Evolutionary conservation across 2,797 vertebrate genomes (phyloP), one percentile per base, ranked within the genome.

Genomic region (Bufotes viridis): DNA sequence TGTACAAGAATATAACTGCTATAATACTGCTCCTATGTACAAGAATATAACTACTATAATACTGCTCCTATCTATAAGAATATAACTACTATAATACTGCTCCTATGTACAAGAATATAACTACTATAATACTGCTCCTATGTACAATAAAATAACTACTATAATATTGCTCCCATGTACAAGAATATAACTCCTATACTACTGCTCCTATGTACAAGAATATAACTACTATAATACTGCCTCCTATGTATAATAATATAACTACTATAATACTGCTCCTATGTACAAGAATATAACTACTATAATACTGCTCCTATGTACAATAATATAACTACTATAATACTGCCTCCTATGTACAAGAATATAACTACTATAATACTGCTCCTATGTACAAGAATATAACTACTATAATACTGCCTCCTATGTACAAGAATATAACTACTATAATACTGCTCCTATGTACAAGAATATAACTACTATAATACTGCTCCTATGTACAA

Each of bases 351-450:
- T 58, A 58, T 58, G 57, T 58, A 58, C 57, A 58, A 17, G 57
- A 58, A 58, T 58, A 58, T 58, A 58, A 58, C 57, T 58, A 61
- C 60, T 18, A 61, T 18, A 61, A 61, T 61, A 61, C 57, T 58
- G 13, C 57, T 17, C 57, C 57, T 13, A 58, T 58, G 57, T 58
- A 58, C 57, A 58, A 17, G 57, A 58, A 58, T 58, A 58, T 58
- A 58, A 58, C 57, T 58, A 58, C 57, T 58, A 69, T 26, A 69
- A 69, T 69, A 69, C 65, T 24, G 7, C 22, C n/a, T 24, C 63
- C 65, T 69, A 69, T 69, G 18, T 69, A 69, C 24, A 69, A 26
- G 65, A 69, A 69, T 69, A 69, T 69, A 69, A 69, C 65, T 69
- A 24, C 24, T 69, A 69, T 69, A 69, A 69, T 69, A 69, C 65